Evolutionary conservation across 2,888 invertebrate genomes (phyloP).

Genomic region (Hesperia comma): DNA sequence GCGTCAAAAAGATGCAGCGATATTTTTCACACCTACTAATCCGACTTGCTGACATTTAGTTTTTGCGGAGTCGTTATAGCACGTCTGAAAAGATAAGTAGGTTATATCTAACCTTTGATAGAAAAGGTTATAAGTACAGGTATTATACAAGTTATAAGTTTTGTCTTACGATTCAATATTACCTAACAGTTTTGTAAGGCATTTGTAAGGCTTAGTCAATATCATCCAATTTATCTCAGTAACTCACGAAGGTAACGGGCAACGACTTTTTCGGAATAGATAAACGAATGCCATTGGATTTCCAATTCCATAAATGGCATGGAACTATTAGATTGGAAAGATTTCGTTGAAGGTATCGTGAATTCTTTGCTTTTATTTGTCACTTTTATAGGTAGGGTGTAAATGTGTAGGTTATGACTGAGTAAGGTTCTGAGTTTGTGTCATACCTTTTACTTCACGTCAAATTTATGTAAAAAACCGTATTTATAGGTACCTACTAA

Average conservation of each 20-base stretch:
- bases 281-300: constrained; percentile 19
- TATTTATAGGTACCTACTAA: no score
- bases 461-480: no score
- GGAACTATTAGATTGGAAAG: constrained; percentile 4
- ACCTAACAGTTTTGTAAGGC: constrained; percentile 12
- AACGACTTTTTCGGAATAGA: constrained; percentile 17
- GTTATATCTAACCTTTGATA: not conserved
- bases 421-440: no score
- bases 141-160: no score
- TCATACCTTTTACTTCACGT: no score
- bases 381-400: not conserved
- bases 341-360: constrained; percentile 2
- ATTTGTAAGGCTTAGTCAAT: not conserved
- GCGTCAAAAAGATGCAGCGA: no score
- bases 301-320: constrained; percentile 17
- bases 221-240: constrained; percentile 21
- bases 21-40: no score
- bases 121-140: not conserved
- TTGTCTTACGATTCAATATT: constrained; percentile 2
- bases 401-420: not conserved
- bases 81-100: no score
- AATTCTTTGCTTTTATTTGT: not conserved
- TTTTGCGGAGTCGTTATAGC: no score
- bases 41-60: no score
- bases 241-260: constrained; percentile 19